Conservation (phyloP, 2,797 vertebrate species). For the Amblyraja radiata region DNA sequence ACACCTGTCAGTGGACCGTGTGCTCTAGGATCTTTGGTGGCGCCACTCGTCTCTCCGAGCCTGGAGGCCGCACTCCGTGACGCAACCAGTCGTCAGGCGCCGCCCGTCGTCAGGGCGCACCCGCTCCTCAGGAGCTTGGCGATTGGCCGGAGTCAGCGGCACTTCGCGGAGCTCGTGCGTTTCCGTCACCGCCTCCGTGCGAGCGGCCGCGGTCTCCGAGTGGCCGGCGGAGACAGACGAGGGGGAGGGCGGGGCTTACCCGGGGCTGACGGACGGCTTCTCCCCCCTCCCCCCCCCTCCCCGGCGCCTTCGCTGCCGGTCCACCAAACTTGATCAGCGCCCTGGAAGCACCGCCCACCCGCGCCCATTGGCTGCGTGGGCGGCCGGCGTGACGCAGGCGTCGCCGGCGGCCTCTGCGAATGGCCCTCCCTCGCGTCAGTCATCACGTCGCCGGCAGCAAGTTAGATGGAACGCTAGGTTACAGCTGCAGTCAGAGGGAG, state of each 20-base stretch:
- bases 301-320: background rate
- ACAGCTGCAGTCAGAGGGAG: slow-evolving; percentile 35
- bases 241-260: background rate
- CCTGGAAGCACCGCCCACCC: background rate
- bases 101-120: background rate
- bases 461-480: slow-evolving; percentile 24
- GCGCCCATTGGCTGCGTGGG: background rate
- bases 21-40: no score
- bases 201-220: background rate
- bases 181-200: background rate
- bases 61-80: background rate
- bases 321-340: slow-evolving; percentile 14
- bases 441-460: background rate
- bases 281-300: no score
- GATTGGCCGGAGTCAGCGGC: background rate
- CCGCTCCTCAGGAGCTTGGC: background rate
- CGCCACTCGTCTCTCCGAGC: background rate
- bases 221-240: slow-evolving; percentile 3
- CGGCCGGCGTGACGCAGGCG: background rate
- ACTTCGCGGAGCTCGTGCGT: slow-evolving; percentile 34
- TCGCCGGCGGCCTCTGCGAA: background rate
- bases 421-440: background rate
- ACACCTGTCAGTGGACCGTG: background rate
- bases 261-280: background rate
- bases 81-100: background rate